Conservation (phyloP, 2,113 vertebrate species). For the Pteruthius melanotis region DNA sequence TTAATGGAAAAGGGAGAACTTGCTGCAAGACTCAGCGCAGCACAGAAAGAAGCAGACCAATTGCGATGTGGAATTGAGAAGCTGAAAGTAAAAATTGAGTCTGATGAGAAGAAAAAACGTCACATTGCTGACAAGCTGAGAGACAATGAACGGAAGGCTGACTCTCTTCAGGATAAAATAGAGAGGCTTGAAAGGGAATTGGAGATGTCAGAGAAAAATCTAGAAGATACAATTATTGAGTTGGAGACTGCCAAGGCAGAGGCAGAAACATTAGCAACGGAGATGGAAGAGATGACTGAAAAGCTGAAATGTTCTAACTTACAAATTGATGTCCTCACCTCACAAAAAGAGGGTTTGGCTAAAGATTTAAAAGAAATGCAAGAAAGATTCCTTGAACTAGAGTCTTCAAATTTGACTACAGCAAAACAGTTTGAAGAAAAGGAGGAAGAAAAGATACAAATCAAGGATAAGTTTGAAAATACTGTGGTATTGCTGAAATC, state of each 20-base stretch:
- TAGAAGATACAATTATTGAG: constrained; percentile 80
- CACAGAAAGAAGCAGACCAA: constrained; percentile 81
- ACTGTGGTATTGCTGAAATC: constrained; percentile 58
- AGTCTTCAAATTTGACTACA: constrained; percentile 9
- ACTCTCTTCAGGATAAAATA: constrained; percentile 74
- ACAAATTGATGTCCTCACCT: constrained; percentile 61
- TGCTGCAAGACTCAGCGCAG: constrained; percentile 78
- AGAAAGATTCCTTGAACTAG: constrained; percentile 36
- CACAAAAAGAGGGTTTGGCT: constrained; percentile 74
- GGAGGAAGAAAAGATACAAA: constrained; percentile 51
- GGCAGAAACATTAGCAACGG: constrained; percentile 69
- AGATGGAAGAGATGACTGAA: constrained; percentile 21
- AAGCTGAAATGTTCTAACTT: constrained; percentile 9
- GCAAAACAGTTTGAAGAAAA: constrained; percentile 57
- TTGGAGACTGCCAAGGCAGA: constrained; percentile 81
- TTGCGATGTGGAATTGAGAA: constrained; percentile 86
- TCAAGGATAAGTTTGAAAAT: constrained; percentile 53
- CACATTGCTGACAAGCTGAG: constrained; percentile 77
- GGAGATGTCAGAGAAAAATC: constrained; percentile 75
- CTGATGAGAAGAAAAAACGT: constrained; percentile 82
- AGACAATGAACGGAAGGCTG: constrained; percentile 76
- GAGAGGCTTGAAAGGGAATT: constrained; percentile 78
- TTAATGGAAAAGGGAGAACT: constrained; percentile 84
- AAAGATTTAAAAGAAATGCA: constrained; percentile 58
- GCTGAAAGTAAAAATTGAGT: constrained; percentile 86